phyloP scores from a whole-genome alignment of 2,797 vertebrate species.

The Catostomus latipinnis region DNA sequence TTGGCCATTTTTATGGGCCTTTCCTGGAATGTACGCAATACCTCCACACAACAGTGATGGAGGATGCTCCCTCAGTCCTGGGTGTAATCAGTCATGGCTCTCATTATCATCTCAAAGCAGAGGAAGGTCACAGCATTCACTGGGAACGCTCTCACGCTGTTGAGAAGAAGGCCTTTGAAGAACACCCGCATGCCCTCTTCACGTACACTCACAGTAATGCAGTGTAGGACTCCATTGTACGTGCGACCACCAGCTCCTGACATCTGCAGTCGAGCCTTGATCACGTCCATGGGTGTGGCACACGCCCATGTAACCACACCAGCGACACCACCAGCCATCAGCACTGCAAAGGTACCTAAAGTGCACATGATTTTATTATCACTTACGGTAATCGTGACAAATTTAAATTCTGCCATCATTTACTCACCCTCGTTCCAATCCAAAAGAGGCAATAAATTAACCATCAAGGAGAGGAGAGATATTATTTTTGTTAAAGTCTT shows the following conservation, averaged over 20 bases:
- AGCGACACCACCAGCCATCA: constrained; percentile 82
- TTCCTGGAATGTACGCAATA: too few species aligned
- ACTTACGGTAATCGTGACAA: too few species aligned
- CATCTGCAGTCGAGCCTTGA: constrained; percentile 88
- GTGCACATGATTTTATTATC: constrained; percentile 4
- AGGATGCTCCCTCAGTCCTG: not conserved
- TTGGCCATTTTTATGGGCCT: too few species aligned
- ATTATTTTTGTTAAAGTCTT: too few species aligned
- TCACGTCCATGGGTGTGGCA: constrained; percentile 86
- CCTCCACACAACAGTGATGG: too few species aligned
- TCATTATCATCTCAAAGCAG: constrained; percentile 81
- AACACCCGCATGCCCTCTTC: constrained; percentile 82
- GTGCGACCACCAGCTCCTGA: constrained; percentile 72
- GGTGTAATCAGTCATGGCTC: constrained; percentile 39
- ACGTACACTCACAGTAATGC: constrained; percentile 75
- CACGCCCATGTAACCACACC: constrained; percentile 81
- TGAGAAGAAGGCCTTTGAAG: constrained; percentile 82
- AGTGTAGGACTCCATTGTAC: constrained; percentile 82
- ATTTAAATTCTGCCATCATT: too few species aligned
- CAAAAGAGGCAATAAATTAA: too few species aligned
- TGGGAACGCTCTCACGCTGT: constrained; percentile 85
- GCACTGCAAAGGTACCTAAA: constrained; percentile 67
- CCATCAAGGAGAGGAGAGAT: too few species aligned
- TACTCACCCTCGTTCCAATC: too few species aligned
- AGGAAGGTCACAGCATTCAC: constrained; percentile 88